Conservation (phyloP, 1,140 invertebrate genomes). For the Zaprionus ghesquierei region DNA sequence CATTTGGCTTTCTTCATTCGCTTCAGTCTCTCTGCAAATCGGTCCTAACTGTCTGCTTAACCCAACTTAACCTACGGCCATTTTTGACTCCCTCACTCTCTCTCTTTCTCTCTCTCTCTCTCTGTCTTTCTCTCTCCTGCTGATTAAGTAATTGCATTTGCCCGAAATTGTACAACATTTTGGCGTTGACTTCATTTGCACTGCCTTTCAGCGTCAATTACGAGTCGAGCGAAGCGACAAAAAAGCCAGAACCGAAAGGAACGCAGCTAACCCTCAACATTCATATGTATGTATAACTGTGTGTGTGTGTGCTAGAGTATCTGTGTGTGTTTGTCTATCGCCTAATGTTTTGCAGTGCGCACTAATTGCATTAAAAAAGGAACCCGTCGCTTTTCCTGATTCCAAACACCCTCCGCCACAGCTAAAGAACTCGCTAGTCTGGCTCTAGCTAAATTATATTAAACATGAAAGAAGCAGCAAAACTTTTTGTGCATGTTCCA, state of each 20-base stretch:
- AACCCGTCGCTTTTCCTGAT: constrained; percentile 13
- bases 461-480: constrained; percentile 44
- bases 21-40: neutral
- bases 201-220: constrained; percentile 76
- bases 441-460: constrained; percentile 69
- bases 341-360: constrained; percentile 72
- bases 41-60: constrained; percentile 7
- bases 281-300: constrained; percentile 4
- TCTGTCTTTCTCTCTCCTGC: constrained; percentile 19
- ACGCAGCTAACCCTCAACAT: neutral
- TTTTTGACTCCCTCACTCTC: constrained; percentile 23
- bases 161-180: constrained; percentile 73
- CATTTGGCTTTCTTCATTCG: constrained; percentile 5
- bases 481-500: neutral
- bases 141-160: constrained; percentile 79
- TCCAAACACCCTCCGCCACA: neutral
- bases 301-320: constrained; percentile 18
- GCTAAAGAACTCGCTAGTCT: constrained; percentile 41
- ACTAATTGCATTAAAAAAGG: constrained; percentile 79
- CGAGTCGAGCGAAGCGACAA: constrained; percentile 34
- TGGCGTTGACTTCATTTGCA: constrained; percentile 78
- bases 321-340: constrained; percentile 42
- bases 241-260: constrained; percentile 19
- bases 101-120: neutral
- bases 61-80: constrained; percentile 33